Percentiles rank a stretch among this genome's conserved stretches.
Evolutionary conservation across 1,140 invertebrate species (phyloP).

Genomic region (Drosophila varians): DNA sequence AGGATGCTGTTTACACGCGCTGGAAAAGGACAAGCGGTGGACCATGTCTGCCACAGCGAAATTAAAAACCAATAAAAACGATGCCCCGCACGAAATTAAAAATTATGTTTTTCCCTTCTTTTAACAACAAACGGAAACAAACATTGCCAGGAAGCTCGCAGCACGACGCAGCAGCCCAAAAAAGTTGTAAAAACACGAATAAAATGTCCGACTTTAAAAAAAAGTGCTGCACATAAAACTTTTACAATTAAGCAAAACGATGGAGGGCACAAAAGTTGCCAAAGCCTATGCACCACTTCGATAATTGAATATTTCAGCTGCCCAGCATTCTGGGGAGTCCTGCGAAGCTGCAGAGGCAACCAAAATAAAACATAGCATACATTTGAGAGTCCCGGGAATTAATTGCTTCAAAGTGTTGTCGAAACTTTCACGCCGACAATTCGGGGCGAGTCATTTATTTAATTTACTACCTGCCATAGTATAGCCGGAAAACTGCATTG

Average conservation of each 20-base stretch:
- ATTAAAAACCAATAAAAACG: conserved; percentile 81
- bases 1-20: conserved; percentile 73
- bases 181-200: conserved; percentile 53
- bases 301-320: conserved; percentile 74
- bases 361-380: conserved; percentile 53
- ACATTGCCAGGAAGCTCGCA: conserved; percentile 25
- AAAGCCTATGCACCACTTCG: conserved; percentile 60
- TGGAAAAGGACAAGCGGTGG: conserved; percentile 35
- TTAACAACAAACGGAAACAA: conserved; percentile 57
- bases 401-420: conserved; percentile 43
- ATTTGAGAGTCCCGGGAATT: conserved; percentile 37
- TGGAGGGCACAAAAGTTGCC: conserved; percentile 63
- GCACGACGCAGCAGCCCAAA: conserved; percentile 17
- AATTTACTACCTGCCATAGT: conserved; percentile 70
- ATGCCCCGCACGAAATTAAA: conserved; percentile 69
- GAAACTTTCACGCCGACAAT: conserved; percentile 54
- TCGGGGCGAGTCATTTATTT: conserved; percentile 48
- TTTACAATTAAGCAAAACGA: conserved; percentile 72
- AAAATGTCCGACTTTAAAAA: conserved; percentile 48
- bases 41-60: conserved; percentile 61
- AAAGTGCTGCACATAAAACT: conserved; percentile 55
- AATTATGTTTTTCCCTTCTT: conserved; percentile 75
- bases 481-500: conserved; percentile 41
- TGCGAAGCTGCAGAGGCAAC: neutral
- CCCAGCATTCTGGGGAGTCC: neutral